Conservation (phyloP, 2,797 vertebrate species). For the Fundulus diaphanus region DNA sequence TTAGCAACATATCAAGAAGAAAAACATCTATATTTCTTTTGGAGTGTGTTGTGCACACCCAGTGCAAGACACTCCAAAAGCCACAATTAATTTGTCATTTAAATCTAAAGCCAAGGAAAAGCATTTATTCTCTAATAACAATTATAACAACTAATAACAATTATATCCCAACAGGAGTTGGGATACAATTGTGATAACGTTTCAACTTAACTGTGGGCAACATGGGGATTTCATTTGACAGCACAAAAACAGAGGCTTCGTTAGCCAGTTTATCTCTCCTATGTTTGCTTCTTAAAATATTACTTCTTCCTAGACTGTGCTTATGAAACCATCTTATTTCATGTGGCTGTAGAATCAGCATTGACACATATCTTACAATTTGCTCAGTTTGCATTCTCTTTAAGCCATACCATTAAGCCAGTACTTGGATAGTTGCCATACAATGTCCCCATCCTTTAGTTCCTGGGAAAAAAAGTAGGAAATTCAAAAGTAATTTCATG, state of each 20-base stretch:
- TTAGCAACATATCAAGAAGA: too few species aligned
- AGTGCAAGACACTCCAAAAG: too few species aligned
- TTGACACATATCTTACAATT: neutral
- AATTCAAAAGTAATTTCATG: conserved; percentile 2
- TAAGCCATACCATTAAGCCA: conserved; percentile 1
- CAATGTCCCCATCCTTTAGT: neutral
- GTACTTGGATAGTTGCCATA: neutral
- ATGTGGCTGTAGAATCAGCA: neutral
- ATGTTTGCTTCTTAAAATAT: neutral
- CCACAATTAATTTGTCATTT: too few species aligned
- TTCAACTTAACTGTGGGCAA: neutral
- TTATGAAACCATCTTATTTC: neutral
- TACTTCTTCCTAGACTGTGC: neutral
- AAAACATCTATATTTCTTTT: too few species aligned
- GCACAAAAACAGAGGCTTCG: neutral
- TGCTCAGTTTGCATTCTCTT: conserved; percentile 10
- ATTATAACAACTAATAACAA: too few species aligned
- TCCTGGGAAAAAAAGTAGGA: neutral
- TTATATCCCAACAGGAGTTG: neutral
- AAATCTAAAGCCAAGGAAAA: too few species aligned
- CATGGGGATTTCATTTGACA: neutral
- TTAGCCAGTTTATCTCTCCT: neutral
- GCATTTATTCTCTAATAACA: too few species aligned
- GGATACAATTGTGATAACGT: neutral
- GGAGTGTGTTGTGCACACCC: too few species aligned